Evolutionary conservation across 2,888 invertebrate genomes (phyloP).

Genomic region (Eupithecia pulchellata): DNA sequence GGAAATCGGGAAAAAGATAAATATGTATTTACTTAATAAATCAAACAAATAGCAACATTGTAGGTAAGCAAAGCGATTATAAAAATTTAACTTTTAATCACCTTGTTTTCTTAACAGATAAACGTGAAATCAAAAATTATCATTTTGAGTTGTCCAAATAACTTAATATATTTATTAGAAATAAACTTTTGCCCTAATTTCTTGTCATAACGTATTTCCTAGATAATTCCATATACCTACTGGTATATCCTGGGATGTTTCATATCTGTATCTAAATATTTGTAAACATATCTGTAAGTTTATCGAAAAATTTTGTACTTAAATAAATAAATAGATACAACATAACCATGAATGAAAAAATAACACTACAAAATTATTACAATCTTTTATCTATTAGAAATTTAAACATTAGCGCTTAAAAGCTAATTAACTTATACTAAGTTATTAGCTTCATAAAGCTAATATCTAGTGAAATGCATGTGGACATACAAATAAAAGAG

Average conservation of each 20-base stretch:
- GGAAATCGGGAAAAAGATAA: neutral
- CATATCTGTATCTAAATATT: too few species aligned
- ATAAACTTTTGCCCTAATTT: too few species aligned
- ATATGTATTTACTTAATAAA: too few species aligned
- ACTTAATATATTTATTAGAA: too few species aligned
- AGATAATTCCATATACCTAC: too few species aligned
- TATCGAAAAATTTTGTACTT: too few species aligned
- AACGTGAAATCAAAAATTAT: neutral
- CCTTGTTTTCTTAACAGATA: neutral
- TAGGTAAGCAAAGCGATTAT: neutral
- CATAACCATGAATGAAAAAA: too few species aligned
- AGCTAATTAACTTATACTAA: neutral
- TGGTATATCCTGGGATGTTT: too few species aligned
- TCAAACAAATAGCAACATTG: too few species aligned
- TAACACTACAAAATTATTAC: neutral
- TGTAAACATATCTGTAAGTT: too few species aligned
- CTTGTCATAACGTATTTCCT: too few species aligned
- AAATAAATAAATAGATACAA: too few species aligned
- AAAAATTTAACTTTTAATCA: neutral
- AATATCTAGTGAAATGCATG: neutral
- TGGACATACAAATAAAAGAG: neutral
- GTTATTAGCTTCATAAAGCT: neutral
- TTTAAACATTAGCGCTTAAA: neutral
- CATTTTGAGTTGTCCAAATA: neutral
- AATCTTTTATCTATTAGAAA: neutral